Percentiles rank a stretch among this genome's conserved stretches.
Evolutionary conservation across 2,797 vertebrate genomes (phyloP).

Genomic region (Galagoides demidoff): DNA sequence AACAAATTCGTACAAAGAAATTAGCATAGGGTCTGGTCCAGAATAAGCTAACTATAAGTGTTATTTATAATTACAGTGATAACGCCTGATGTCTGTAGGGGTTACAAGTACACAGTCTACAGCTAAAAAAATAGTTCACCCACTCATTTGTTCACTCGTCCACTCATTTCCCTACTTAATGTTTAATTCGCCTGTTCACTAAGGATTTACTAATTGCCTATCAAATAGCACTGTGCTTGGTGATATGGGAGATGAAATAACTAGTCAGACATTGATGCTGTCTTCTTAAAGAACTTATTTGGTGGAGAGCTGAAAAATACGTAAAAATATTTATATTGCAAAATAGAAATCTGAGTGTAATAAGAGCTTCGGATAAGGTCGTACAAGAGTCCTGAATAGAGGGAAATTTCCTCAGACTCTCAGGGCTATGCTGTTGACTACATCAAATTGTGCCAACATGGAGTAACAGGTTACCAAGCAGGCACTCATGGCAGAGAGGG

Average conservation of each 20-base stretch:
- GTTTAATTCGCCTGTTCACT: conserved; percentile 10
- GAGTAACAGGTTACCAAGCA: neutral
- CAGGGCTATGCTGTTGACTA: neutral
- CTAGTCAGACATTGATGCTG: neutral
- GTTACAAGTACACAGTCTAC: neutral
- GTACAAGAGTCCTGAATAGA: neutral
- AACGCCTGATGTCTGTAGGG: neutral
- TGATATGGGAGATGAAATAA: neutral
- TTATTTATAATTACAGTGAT: neutral
- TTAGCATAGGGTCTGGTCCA: neutral
- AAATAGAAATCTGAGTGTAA: neutral
- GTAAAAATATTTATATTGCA: neutral
- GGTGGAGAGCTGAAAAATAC: neutral
- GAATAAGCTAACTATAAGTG: neutral
- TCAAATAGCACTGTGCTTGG: neutral
- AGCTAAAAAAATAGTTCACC: neutral
- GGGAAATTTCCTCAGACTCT: neutral
- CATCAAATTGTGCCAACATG: neutral
- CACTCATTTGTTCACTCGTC: neutral
- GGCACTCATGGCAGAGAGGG: neutral
- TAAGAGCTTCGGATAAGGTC: neutral
- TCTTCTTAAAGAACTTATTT: conserved; percentile 1
- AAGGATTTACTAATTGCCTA: conserved; percentile 3
- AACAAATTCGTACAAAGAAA: conserved; percentile 14
- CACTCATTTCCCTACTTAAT: neutral